phyloP scores from a whole-genome alignment of 92 coral and sea anemone genomes.

The Bergia sp. region DNA sequence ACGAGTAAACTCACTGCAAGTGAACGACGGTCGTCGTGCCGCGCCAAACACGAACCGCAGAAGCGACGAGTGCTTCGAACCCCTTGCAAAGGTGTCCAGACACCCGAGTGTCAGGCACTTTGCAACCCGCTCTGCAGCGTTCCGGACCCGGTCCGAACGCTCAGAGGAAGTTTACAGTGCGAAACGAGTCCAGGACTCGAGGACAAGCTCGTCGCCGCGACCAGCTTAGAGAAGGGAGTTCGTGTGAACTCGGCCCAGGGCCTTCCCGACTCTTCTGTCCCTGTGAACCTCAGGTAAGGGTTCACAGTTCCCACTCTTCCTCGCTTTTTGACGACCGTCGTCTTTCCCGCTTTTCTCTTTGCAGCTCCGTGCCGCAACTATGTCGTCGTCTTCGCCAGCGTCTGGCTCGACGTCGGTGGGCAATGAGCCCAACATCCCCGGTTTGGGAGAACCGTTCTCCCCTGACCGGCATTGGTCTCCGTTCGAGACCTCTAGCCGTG shows the following conservation, averaged over 20 bases:
- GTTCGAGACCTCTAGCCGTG: not conserved
- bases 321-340: too few relatives aligned
- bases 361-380: not conserved
- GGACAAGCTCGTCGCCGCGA: slow-evolving; percentile 9
- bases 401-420: slow-evolving; percentile 2
- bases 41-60: not conserved
- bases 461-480: not conserved
- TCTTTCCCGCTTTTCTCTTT: not conserved
- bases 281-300: too few relatives aligned
- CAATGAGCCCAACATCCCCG: not conserved
- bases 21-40: not conserved
- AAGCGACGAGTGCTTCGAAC: not conserved
- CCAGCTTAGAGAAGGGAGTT: not conserved
- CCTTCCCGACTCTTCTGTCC: too few relatives aligned
- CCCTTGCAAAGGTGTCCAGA: not conserved
- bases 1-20: not conserved
- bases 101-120: not conserved
- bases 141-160: not conserved
- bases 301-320: too few relatives aligned
- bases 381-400: slow-evolving; percentile 12
- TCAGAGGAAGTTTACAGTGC: slow-evolving; percentile 9
- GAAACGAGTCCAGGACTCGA: slow-evolving; percentile 10
- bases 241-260: too few relatives aligned
- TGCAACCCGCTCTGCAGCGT: slow-evolving; percentile 2
- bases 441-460: not conserved